Evolutionary conservation across 2,113 vertebrate species (phyloP).

Genomic region (Daubentonia madagascariensis): DNA sequence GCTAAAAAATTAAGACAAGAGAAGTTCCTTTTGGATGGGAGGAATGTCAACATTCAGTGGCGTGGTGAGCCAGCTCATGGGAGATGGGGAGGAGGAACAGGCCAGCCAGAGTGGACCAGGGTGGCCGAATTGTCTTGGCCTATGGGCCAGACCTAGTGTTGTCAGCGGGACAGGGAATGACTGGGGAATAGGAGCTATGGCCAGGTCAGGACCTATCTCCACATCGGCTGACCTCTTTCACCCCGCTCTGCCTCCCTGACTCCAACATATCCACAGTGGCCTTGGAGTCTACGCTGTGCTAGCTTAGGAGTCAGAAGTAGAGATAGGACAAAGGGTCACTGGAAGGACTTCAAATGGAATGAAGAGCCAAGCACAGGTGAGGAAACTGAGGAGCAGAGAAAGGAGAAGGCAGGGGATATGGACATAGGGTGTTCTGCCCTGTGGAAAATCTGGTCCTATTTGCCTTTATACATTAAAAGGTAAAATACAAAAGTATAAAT

Average conservation of each 20-base stretch:
- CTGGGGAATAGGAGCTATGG: too few species aligned
- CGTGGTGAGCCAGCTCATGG: background rate
- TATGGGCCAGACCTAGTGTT: background rate
- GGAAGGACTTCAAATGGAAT: background rate
- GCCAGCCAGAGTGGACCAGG: background rate
- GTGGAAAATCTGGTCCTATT: background rate
- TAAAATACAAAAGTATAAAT: background rate
- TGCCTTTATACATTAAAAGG: background rate
- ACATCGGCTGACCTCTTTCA: background rate
- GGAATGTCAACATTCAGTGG: background rate
- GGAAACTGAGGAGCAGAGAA: background rate
- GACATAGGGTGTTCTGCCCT: background rate
- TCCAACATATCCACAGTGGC: fast-evolving
- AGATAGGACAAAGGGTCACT: background rate
- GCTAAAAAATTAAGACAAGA: background rate
- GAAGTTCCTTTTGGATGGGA: background rate
- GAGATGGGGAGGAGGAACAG: background rate
- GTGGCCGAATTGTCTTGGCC: background rate
- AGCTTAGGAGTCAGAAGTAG: background rate
- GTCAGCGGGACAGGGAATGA: background rate
- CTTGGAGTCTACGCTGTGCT: background rate
- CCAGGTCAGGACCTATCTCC: background rate
- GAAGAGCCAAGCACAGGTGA: background rate
- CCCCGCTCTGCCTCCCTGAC: background rate
- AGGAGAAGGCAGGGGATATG: background rate